Percentiles rank a stretch among this genome's conserved stretches.
phyloP scores from a whole-genome alignment of 2,797 vertebrate species.

The Epinephelus coioides region DNA sequence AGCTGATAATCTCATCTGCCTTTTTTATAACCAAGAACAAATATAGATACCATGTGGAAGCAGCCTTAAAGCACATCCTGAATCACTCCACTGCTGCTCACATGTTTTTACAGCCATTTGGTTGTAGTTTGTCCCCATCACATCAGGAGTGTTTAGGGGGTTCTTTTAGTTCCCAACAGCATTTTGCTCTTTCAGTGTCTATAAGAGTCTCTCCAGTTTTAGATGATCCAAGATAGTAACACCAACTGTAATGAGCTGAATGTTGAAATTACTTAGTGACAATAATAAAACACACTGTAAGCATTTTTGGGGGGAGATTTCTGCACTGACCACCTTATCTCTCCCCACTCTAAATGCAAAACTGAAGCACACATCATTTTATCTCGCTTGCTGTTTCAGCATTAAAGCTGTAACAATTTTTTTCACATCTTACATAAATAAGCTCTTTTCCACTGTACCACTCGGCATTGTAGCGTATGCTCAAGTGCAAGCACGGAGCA shows the following conservation, averaged over 20 bases:
- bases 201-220: not conserved
- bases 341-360: not conserved
- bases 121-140: slow-evolving; percentile 4
- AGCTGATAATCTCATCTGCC: slow-evolving; percentile 57
- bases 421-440: slow-evolving; percentile 22
- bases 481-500: slow-evolving; percentile 13
- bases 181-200: slow-evolving; percentile 8
- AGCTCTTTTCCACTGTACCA: not conserved
- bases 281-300: not conserved
- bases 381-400: not conserved
- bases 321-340: not conserved
- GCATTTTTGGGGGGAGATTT: not conserved
- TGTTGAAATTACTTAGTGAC: not conserved
- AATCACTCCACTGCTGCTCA: slow-evolving; percentile 24
- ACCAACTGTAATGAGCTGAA: not conserved
- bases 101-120: slow-evolving; percentile 7
- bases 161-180: not conserved
- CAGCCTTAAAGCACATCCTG: slow-evolving; percentile 35
- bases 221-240: not conserved
- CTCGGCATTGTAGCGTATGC: not conserved
- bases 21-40: slow-evolving; percentile 60
- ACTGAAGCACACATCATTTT: not conserved
- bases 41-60: slow-evolving; percentile 39
- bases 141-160: slow-evolving; percentile 15
- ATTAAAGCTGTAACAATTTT: slow-evolving; percentile 9